phyloP scores from a whole-genome alignment of 37 sponge, comb jelly and placozoan genomes.

The Amphimedon queenslandica region DNA sequence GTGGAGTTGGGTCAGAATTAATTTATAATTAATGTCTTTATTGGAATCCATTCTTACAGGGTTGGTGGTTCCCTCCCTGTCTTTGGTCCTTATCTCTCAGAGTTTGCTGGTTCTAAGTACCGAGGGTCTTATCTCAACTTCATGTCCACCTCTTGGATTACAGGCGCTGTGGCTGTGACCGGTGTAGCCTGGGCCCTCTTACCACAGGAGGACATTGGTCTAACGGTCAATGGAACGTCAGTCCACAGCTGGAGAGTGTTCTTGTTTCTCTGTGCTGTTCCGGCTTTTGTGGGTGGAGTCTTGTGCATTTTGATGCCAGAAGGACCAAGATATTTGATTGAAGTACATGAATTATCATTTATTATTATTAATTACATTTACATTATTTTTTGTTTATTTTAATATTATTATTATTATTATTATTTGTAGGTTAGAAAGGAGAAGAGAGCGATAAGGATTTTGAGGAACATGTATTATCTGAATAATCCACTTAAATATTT shows the following conservation, averaged over 20 bases:
- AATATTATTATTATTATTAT: neutral
- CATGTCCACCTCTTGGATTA: slow-evolving; percentile 56
- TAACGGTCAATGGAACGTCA: neutral
- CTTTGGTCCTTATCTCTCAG: slow-evolving; percentile 51
- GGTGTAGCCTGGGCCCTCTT: slow-evolving; percentile 66
- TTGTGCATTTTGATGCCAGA: slow-evolving; percentile 69
- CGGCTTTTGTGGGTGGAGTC: slow-evolving; percentile 37
- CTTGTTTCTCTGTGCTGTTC: slow-evolving; percentile 52
- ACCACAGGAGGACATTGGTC: slow-evolving; percentile 13
- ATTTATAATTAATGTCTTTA: neutral
- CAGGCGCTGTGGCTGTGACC: slow-evolving; percentile 40
- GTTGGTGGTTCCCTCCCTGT: slow-evolving; percentile 80
- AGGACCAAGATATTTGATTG: slow-evolving; percentile 59
- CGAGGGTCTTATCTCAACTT: slow-evolving; percentile 48
- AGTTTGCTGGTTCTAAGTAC: slow-evolving; percentile 55
- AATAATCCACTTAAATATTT: neutral
- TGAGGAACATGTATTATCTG: neutral
- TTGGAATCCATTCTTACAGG: slow-evolving; percentile 8
- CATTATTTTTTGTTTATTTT: neutral
- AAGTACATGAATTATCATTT: slow-evolving; percentile 19
- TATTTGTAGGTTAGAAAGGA: neutral
- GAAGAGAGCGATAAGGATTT: neutral
- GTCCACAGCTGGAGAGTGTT: slow-evolving; percentile 68
- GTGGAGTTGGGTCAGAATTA: slow-evolving; percentile 67
- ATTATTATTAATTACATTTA: neutral